Evolutionary conservation across 2,888 invertebrate species (phyloP).

Genomic region (Coleophora flavipennella): DNA sequence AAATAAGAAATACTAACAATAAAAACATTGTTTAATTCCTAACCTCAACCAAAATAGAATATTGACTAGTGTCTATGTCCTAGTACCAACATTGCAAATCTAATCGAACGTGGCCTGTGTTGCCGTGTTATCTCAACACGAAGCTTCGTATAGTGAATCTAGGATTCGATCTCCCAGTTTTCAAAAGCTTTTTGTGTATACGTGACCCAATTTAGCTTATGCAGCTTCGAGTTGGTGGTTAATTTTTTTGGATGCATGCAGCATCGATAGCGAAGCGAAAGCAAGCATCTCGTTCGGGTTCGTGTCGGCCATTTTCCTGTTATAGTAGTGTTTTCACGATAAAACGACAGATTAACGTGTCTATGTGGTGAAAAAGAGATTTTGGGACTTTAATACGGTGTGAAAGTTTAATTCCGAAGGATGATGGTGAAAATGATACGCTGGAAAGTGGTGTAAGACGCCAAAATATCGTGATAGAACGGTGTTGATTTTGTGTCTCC

Average conservation of each 20-base stretch:
- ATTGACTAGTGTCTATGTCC: slow-evolving; percentile 37
- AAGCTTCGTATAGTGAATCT: slow-evolving; percentile 55
- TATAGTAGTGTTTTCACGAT: slow-evolving; percentile 54
- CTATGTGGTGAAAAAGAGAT: slow-evolving; percentile 2
- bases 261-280: slow-evolving; percentile 38
- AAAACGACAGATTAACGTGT: slow-evolving; percentile 16
- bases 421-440: slow-evolving; percentile 7
- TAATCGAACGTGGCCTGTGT: slow-evolving; percentile 36
- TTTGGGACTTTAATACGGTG: slow-evolving; percentile 14
- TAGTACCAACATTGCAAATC: slow-evolving; percentile 47
- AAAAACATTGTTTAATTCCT: slow-evolving; percentile 21
- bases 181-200: slow-evolving; percentile 44
- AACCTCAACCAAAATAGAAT: slow-evolving; percentile 33
- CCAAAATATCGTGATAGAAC: slow-evolving; percentile 38
- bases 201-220: slow-evolving; percentile 59
- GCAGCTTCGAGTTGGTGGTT: slow-evolving; percentile 41
- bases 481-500: slow-evolving; percentile 26
- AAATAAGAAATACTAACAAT: slow-evolving; percentile 4
- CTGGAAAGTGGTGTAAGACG: slow-evolving; percentile 30
- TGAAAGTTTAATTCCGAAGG: slow-evolving; percentile 16
- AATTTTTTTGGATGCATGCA: slow-evolving; percentile 27
- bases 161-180: slow-evolving; percentile 23
- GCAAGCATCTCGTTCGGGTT: slow-evolving; percentile 52
- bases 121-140: slow-evolving; percentile 28
- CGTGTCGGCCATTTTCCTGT: slow-evolving; percentile 69